Base-by-base conservation (phyloP, 2,797 vertebrate genomes). In the Acipenser transmontanus region DNA sequence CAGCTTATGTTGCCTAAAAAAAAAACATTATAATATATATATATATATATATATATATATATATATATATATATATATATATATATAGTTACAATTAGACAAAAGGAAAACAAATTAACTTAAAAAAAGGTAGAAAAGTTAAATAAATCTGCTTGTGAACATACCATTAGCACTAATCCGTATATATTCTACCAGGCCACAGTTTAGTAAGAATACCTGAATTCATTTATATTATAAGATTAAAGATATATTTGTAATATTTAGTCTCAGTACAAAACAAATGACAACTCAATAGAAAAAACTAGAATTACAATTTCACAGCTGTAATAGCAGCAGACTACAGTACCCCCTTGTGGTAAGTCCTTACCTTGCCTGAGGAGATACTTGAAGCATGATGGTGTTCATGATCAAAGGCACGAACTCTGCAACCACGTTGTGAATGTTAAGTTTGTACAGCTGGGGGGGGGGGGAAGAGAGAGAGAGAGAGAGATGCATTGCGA, bases 361-460 rank as follows among this genome's bases (percentile, higher is more conserved):
- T 34, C 34, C 85, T 89, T 81, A 99, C 97, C 96, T 96, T 81
- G 97, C 97, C 80, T 96, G 96, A 9, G 91, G 75, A 61, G 97
- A 97, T 72, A 99, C 96, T 80, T 99, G 97, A 66, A 98, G 95
- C 79, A 96, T 97, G 79, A 99, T 99, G 66, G 97, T 99, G 82
- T 92, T 98, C 97, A 99, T 99, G 81, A 99, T 99, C 82, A 99
- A 88, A 10, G 97, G 97, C 49, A 99, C 96, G 77, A 99, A 99
- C 81, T 99, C 97, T 1, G 97, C 97, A 73, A 99, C 97, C 59
- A 99, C 94, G 0, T 94, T 99, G 83, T 99, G 97, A 81, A 99
- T 98, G 78, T 95, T 99, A 76, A 97, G 83, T 68, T 99, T 99
- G 76, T 99, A 99, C n/a, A 99, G 91, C 97, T 99, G 74, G 34